Evolutionary conservation across 2,888 invertebrate species (phyloP), one percentile per base, ranked within the genome.

Genomic region (Eristalis tenax): DNA sequence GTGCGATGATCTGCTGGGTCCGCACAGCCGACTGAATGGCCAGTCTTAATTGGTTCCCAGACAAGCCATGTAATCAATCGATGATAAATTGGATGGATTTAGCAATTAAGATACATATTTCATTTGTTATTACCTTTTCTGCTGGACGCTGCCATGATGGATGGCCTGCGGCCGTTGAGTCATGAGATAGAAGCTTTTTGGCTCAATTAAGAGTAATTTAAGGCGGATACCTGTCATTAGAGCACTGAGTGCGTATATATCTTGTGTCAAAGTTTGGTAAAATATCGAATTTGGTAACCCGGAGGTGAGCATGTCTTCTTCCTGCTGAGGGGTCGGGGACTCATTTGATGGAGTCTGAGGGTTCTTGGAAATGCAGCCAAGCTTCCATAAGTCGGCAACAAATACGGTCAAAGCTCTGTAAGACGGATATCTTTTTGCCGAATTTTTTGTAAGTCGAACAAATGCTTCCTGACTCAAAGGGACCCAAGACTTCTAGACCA

Each of bases 21-120:
- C n/a, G n/a, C n/a, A n/a, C n/a, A n/a, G 61, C 71, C 61, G 5
- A 26, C 59, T 69, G 68, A 56, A 75, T 73, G 77, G 71, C 32
- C 74, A 26, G 22, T 65, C 78, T 73, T 79, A 82, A 86, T 86
- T 86, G 86, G 71, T 86, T 86, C 86, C 78, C 86, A 86, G 86
- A 83, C 86, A 82, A 65, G 78, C 70, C 66, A 71, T 75, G 66
- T 75, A 86, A 83, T 78, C 86, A 86, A 78, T 86, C 65, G 75
- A 82, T 79, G 82, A 82, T 86, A 86, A 82, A 86, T 82, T 75
- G 70, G 71, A 78, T 66, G 86, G 86, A 86, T 86, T 86, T 79
- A 78, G 75, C 78, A 86, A 82, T 82, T 78, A 82, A 74, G 82
- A 86, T 59, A 80, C 81, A 68, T 74, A 73, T 35, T 70, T 59